Evolutionary conservation across 2,113 vertebrate genomes (phyloP), one percentile per base, ranked within the genome.

Genomic region (Cettia cetti): DNA sequence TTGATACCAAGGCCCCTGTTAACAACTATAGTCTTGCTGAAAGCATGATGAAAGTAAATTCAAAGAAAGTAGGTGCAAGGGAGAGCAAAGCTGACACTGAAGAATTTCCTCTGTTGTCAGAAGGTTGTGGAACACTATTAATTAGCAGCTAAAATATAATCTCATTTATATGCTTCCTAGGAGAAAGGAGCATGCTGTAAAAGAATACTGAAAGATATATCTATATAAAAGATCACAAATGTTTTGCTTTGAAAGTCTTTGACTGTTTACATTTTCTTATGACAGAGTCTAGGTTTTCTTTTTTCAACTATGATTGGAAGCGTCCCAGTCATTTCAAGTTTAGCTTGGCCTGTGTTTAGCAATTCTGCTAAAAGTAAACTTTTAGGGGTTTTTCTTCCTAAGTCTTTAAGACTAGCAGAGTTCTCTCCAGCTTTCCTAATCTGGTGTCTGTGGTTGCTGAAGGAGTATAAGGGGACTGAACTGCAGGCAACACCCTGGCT

Each of bases 71-170:
- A 87, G 75, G 70, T 75, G 24, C 65, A 84, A 86, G 28, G 14
- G 26, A 94, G n/a, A 92, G 53, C 31, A 84, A 82, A 89, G 74
- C 70, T 84, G 57, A 61, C 49, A 66, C 61, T 82, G 72, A 79
- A 86, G 57, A 84, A 72, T 64, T 64, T 86, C 37, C 11, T 86
- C 81, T 95, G 89, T 82, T 92, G n/a, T 91, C 69, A 82, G 70
- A 89, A 94, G 53, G 22, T 69, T 76, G 69, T 82, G 61, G 49
- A 95, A 81, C 37, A 69, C 57, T 71, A 71, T 87, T 95, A 95
- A 94, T 91, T 91, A 94, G 81, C 63, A 72, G 37, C 53, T 90
- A 90, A 96, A 95, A 92, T 68, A 69, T 86, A 50, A 89, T 69
- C 53, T 91, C 37, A 85, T 94, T 89, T 91, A 45, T 68, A 87